Percentiles rank a stretch among this genome's conserved stretches.
Conservation (phyloP, 2,888 invertebrate species). For the Drosophila kambysellisi region DNA sequence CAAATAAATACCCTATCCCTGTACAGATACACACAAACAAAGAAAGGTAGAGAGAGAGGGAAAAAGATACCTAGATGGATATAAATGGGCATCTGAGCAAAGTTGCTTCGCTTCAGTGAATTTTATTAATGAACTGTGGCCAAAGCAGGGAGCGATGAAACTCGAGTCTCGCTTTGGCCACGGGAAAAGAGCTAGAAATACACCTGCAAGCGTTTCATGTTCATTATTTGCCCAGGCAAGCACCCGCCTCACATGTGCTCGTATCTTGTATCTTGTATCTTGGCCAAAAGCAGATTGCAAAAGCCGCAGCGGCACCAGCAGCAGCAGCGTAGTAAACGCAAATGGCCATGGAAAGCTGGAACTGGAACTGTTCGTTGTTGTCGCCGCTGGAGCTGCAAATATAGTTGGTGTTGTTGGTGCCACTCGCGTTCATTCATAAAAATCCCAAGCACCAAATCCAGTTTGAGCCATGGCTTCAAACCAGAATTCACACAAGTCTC, state of each 20-base stretch:
- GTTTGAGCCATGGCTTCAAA: conserved; percentile 71
- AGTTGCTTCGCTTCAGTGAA: conserved; percentile 74
- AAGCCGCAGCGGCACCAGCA: conserved; percentile 58
- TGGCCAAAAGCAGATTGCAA: conserved; percentile 70
- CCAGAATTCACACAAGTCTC: conserved; percentile 73
- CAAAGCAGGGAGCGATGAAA: conserved; percentile 57
- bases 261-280: conserved; percentile 54
- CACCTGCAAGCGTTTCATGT: conserved; percentile 68
- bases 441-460: conserved; percentile 81
- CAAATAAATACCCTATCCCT: conserved; percentile 33
- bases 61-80: conserved; percentile 29
- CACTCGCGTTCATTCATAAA: conserved; percentile 79
- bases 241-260: conserved; percentile 54
- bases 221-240: conserved; percentile 63
- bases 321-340: conserved; percentile 65
- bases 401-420: conserved; percentile 43
- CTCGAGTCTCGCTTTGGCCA: conserved; percentile 61
- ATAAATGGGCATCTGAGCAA: conserved; percentile 71
- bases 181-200: conserved; percentile 67
- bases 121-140: conserved; percentile 78
- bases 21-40: conserved; percentile 40
- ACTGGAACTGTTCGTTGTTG: conserved; percentile 40
- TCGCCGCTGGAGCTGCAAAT: conserved; percentile 17
- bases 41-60: background rate
- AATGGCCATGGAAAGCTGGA: conserved; percentile 68